Base-by-base conservation (phyloP, 2,888 invertebrate genomes). In the Drosophila pullipes region DNA sequence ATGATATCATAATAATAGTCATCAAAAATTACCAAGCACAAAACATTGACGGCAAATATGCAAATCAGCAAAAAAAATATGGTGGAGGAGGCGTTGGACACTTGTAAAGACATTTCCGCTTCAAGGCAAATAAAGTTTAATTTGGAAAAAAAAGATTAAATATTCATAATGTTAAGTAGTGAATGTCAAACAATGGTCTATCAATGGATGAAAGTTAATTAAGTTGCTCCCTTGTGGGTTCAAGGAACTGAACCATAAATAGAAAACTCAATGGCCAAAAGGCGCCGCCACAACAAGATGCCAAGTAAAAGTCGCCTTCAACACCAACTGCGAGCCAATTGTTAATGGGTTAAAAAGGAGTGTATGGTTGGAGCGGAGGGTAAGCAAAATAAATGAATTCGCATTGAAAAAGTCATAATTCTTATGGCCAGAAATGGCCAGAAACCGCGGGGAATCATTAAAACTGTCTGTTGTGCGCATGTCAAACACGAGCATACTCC, bases 381-480 rank as follows among this genome's bases (percentile, higher is more conserved):
- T 54, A 60, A 57, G 73, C 73, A 76, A 80, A 87, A 89, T 86
- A 89, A 86, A 87, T 87, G 85, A 87, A 85, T 85, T 83, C 88
- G 87, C 79, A 87, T 83, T 76, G 83, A 81, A 89, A 83, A 78
- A 86, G 88, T 83, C 88, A 89, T 89, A 87, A 86, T 76, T 86
- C 89, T 89, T 86, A 66, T 71, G 74, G 83, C 74, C 71, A 60
- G 73, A 72, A 76, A 71, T 57, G 65, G 66, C 66, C 66, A 75
- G 68, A 79, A 78, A 85, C 87, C 81, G 72, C 89, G 75, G 89
- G 90, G 88, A 89, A 86, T 86, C 87, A 87, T 87, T 87, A 87
- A 83, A 89, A 76, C 83, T 83, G 76, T 85, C 76, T 88, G 90
- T 87, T 81, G 90, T 72, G 77, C 76, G 87, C 85, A 83, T 87